Evolutionary conservation across 30 jellyfish, hydroid and myxozoan species (phyloP), one percentile per base, ranked within the genome.

Genomic region (Sanderia malayensis): DNA sequence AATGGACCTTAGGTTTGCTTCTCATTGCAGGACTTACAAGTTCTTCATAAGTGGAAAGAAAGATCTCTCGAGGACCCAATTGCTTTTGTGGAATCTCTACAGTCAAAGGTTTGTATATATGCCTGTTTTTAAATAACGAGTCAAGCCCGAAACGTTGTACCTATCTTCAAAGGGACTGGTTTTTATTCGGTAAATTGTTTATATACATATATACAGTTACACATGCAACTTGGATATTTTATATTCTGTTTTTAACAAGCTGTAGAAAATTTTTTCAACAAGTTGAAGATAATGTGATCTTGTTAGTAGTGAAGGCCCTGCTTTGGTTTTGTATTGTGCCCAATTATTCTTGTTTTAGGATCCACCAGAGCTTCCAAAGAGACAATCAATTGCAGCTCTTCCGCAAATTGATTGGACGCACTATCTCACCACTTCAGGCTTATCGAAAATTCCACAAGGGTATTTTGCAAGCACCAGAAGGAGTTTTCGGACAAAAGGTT

Each of bases 341-440:
- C n/a, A n/a, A n/a, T n/a, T n/a, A n/a, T n/a, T n/a, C n/a, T n/a
- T n/a, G n/a, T n/a, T n/a, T n/a, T n/a, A 78, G 92, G 47, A 67
- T 41, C 76, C 88, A 33, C 91, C 91, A 26, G 53, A 88, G 19
- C 80, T 89, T 20, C 97, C 97, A 1, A 68, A 70, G 71, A 68
- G 89, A 53, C 95, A 76, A 59, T 49, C 30, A 30, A 32, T 89
- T 46, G 79, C 95, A 17, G 68, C 69, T 13, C 85, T 72, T 32
- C 97, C 97, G 0, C 76, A 52, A 2, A 64, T 89, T 46, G 87
- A 89, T 30, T 89, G 94, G 94, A 58, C 70, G 71, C 95, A 76
- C 49, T 89, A 89, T 45, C 83, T 88, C 7, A 73, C 93, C 25
- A 85, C 95, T 9, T 32, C 80, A 0, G 79, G 52, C 11, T 1